Percentiles rank a stretch among this genome's conserved stretches.
Conservation (phyloP, 2,113 vertebrate species). For the Pterocles burchelli region DNA sequence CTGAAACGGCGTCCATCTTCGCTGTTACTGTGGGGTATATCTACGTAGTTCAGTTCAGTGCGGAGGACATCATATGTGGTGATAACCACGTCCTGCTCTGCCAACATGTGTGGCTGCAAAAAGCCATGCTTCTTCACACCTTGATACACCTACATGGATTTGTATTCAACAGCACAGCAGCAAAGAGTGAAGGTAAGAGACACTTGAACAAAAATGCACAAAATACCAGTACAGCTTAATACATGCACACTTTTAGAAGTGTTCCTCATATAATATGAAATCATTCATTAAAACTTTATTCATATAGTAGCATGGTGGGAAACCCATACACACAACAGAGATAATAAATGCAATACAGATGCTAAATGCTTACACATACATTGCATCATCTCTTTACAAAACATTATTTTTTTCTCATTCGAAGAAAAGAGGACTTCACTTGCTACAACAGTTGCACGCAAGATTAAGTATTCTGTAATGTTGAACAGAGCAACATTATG, state of each 20-base stretch:
- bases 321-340: not conserved
- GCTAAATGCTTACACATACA: not conserved
- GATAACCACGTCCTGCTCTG: conserved; percentile 97
- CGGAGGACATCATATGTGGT: conserved; percentile 97
- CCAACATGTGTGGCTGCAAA: conserved; percentile 92
- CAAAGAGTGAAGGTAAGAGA: not conserved
- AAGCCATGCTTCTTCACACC: conserved; percentile 98
- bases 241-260: not conserved
- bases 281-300: not conserved
- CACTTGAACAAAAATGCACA: not conserved
- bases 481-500: not conserved
- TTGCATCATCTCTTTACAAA: not conserved
- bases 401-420: not conserved
- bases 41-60: conserved; percentile 93
- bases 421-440: not conserved
- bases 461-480: not conserved
- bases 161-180: not conserved
- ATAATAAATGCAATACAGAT: not conserved
- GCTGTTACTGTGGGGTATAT: conserved; percentile 97
- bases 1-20: conserved; percentile 92
- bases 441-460: not conserved
- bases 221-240: not conserved
- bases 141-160: conserved; percentile 85
- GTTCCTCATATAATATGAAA: not conserved
- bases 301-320: not conserved